Base-by-base conservation (phyloP, 2,888 invertebrate species). In the Actias luna region DNA sequence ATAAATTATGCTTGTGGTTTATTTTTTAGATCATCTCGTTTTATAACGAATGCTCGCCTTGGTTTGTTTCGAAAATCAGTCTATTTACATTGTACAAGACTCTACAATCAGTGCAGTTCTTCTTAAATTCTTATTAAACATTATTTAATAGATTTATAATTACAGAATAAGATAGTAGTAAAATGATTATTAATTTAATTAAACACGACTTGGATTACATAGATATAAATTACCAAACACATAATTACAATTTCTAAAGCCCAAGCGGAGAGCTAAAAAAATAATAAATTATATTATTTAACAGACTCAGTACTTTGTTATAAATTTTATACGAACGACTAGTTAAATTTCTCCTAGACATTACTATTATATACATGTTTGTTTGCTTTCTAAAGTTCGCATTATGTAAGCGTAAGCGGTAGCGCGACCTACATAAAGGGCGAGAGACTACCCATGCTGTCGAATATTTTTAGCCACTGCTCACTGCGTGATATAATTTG, bases 321-420 rank as follows among this genome's bases (percentile, higher is more conserved):
- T 42, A 42, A 42, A 50, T 50, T 22, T 10, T 50, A 29, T 55
- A 29, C 8, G 7, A 4, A 27, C 2, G 29, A 55, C 5, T 55
- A 29, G 29, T n/a, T 27, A 55, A 55, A 55, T 29, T 29, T 18
- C 55, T 55, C 29, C 16, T 7, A 29, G 29, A 55, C 55, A 29
- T 55, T 55, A 42, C 39, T 42, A n/a, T 58, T 64, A 64, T 64
- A 60, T 59, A 55, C 64, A 62, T 62, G 66, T 68, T 65, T 68
- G 63, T 68, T 70, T 70, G 68, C 67, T 67, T 64, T 58, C 55
- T 66, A 68, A 59, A 18, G 63, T 55, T 27, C 16, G 36, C 29
- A 29, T 63, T 59, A 63, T 50, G 52, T 59, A 59, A 59, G 31
- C 18, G 18, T 16, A 12, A 59, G 35, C 59, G 16, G 42, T 18